phyloP scores from a whole-genome alignment of 2,797 vertebrate genomes.

The Botia kubotai region DNA sequence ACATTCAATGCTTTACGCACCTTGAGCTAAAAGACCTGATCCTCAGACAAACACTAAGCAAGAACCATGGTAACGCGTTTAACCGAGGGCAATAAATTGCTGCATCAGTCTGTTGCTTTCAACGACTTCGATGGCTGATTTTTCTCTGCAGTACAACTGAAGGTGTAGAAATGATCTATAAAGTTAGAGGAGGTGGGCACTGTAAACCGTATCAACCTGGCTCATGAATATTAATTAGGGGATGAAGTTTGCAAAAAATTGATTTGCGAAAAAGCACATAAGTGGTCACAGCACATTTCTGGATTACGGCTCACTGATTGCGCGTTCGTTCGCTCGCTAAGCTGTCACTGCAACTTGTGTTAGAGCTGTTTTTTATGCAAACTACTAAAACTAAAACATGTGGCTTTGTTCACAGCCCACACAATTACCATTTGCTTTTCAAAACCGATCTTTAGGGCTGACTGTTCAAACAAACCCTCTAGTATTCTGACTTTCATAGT shows the following conservation, averaged over 20 bases:
- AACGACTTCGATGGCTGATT: slow-evolving; percentile 9
- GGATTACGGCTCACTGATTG: background rate
- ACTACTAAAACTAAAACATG: background rate
- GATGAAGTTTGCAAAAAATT: background rate
- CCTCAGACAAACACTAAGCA: slow-evolving; percentile 43
- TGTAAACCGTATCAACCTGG: background rate
- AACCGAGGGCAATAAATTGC: slow-evolving; percentile 51
- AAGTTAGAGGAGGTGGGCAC: background rate
- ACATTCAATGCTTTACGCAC: slow-evolving; percentile 42
- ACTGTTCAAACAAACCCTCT: background rate
- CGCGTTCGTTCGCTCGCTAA: background rate
- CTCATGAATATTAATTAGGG: background rate
- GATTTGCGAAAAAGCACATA: too few species aligned
- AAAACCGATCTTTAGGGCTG: too few species aligned
- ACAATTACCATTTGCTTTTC: background rate
- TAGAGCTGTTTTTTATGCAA: background rate
- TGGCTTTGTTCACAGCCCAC: background rate
- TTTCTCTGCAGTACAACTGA: slow-evolving; percentile 1
- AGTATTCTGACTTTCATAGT: slow-evolving; percentile 22
- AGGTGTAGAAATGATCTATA: background rate
- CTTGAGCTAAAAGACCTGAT: slow-evolving; percentile 45
- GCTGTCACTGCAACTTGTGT: background rate
- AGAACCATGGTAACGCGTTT: slow-evolving; percentile 58
- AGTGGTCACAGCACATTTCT: background rate
- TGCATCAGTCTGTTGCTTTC: slow-evolving; percentile 36